Evolutionary conservation across 2,113 vertebrate species (phyloP).

Genomic region (Loxodonta africana): DNA sequence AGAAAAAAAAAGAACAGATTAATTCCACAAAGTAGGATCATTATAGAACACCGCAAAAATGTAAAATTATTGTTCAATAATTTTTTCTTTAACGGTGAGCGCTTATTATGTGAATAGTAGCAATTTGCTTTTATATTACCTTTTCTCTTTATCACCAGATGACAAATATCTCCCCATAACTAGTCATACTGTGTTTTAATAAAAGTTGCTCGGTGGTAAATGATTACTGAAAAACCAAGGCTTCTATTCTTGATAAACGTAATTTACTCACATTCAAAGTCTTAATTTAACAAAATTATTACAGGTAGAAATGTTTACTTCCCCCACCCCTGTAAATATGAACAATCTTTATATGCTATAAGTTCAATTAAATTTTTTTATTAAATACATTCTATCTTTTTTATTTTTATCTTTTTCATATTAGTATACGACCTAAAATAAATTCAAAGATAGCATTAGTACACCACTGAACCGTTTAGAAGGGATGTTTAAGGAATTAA

Average conservation of each 20-base stretch:
- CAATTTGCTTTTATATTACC: neutral
- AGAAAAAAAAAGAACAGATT: neutral
- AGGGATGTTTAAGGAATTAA: conserved; percentile 56
- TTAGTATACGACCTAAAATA: conserved; percentile 80
- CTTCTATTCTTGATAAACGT: neutral
- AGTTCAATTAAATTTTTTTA: conserved; percentile 82
- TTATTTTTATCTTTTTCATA: conserved; percentile 85
- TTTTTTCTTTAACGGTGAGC: neutral
- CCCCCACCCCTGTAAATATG: conserved; percentile 67
- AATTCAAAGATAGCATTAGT: conserved; percentile 77
- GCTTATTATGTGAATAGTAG: neutral
- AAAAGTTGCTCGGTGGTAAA: conserved; percentile 17
- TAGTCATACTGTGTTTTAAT: conserved; percentile 38
- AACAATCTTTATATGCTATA: conserved; percentile 80
- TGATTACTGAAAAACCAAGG: neutral
- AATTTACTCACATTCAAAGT: conserved; percentile 58
- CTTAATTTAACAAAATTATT: conserved; percentile 56
- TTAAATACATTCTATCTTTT: conserved; percentile 85
- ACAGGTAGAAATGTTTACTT: conserved; percentile 10
- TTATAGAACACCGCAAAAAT: neutral
- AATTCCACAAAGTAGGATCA: conserved; percentile 38
- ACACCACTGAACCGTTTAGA: conserved; percentile 74
- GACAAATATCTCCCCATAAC: conserved; percentile 32
- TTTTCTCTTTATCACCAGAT: conserved; percentile 26
- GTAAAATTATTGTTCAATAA: neutral